A percentile compares a stretch with the other conserved stretches of the same genome.
These are phyloP conservation scores for Catocala sponsa DNA, from an alignment of 2,888 invertebrate genomes.

Conservation along the genomic window DNA sequence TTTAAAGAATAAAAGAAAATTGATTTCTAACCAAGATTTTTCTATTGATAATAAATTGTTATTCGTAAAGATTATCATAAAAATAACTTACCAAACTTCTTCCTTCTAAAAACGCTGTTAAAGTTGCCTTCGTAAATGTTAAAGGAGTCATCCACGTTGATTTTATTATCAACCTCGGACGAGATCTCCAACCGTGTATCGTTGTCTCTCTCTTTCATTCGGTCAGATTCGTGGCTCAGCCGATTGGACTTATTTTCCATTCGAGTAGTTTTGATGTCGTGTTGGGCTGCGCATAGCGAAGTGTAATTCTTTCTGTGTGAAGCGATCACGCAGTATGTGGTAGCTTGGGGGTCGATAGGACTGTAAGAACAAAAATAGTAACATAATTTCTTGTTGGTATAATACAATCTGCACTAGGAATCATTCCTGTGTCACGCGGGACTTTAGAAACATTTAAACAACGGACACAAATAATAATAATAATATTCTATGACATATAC, in stretches of 20 bases:
- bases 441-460: no score
- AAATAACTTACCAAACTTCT: slow-evolving; percentile 74
- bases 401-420: no score
- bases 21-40: no score
- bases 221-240: slow-evolving; percentile 50
- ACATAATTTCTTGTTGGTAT: no score
- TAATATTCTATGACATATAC: no score
- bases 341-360: slow-evolving; percentile 82
- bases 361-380: slow-evolving; percentile 52
- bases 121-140: slow-evolving; percentile 70
- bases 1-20: no score
- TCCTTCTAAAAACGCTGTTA: slow-evolving; percentile 70
- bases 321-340: slow-evolving; percentile 80
- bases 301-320: slow-evolving; percentile 79
- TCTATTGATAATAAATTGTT: no score
- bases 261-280: slow-evolving; percentile 65
- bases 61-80: no score
- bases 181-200: slow-evolving; percentile 46
- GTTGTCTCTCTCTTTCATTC: slow-evolving; percentile 42
- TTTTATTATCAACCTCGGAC: slow-evolving; percentile 69
- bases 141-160: slow-evolving; percentile 67
- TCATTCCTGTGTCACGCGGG: no score
- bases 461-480: no score
- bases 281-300: slow-evolving; percentile 79
- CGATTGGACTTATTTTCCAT: slow-evolving; percentile 63